These are phyloP conservation scores for Danio rerio DNA, from an alignment of 2,113 vertebrate species.

Conservation along the genomic window DNA sequence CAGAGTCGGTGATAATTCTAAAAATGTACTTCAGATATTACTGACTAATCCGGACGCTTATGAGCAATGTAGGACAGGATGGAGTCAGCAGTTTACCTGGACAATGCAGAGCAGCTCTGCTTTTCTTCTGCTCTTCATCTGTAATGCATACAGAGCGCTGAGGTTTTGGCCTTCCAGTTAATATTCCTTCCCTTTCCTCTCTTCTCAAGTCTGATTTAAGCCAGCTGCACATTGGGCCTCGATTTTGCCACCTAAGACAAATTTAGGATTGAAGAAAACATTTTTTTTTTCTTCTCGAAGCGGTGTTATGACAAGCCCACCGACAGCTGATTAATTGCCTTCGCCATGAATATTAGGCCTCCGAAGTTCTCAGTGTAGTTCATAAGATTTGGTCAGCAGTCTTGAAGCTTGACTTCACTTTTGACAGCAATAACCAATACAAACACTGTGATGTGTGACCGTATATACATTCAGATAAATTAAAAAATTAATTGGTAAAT, in stretches of 20 bases:
- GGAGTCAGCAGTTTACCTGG: slow-evolving; percentile 35
- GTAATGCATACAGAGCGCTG: slow-evolving; percentile 27
- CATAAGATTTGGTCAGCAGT: neutral
- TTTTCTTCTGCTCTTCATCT: slow-evolving; percentile 22
- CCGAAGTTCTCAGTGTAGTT: neutral
- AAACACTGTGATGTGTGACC: too few relatives aligned
- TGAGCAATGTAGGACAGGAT: slow-evolving; percentile 19
- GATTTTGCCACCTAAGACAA: neutral
- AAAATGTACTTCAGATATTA: slow-evolving; percentile 16
- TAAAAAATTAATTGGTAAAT: too few relatives aligned
- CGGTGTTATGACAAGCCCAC: neutral
- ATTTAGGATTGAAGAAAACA: neutral
- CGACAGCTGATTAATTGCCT: neutral
- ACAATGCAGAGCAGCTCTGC: slow-evolving; percentile 27
- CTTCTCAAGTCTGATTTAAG: slow-evolving; percentile 23
- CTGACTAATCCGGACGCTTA: slow-evolving; percentile 19
- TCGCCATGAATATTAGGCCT: neutral
- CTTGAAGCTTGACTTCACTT: too few relatives aligned
- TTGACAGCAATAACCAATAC: too few relatives aligned
- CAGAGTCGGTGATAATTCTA: neutral
- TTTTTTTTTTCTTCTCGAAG: neutral
- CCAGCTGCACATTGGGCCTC: slow-evolving; percentile 1
- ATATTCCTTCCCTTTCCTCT: slow-evolving; percentile 9
- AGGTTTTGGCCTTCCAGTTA: slow-evolving; percentile 39
- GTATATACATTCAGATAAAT: too few relatives aligned